Conservation (phyloP, 2,888 invertebrate genomes). For the Drosophila formosana region DNA sequence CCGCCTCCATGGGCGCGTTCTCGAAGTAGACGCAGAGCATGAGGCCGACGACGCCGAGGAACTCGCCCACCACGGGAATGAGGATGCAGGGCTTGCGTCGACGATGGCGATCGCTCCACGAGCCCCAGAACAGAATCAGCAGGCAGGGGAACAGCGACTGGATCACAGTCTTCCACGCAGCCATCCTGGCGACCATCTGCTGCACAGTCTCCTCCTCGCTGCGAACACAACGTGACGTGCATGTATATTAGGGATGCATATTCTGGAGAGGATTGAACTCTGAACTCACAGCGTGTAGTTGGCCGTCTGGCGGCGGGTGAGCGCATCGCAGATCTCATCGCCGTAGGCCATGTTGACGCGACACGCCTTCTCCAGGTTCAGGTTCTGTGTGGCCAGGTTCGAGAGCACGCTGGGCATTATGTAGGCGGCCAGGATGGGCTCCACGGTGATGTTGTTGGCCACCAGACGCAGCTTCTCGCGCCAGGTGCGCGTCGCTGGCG, state of each 20-base stretch:
- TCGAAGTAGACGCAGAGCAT: slow-evolving; percentile 93
- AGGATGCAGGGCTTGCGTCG: slow-evolving; percentile 90
- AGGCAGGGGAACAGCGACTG: slow-evolving; percentile 93
- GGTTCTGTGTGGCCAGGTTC: slow-evolving; percentile 92
- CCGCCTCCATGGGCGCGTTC: slow-evolving; percentile 92
- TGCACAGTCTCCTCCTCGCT: slow-evolving; percentile 89
- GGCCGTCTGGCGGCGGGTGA: slow-evolving; percentile 90
- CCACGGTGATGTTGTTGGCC: slow-evolving; percentile 88
- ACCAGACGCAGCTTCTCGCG: slow-evolving; percentile 85
- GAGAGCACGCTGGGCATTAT: slow-evolving; percentile 89
- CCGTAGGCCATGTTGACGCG: slow-evolving; percentile 91
- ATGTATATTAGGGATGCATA: too few species aligned
- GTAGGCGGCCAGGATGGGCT: slow-evolving; percentile 88
- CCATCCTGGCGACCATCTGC: slow-evolving; percentile 91
- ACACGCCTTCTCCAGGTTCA: slow-evolving; percentile 94
- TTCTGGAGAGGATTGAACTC: not conserved
- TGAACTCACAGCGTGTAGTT: slow-evolving; percentile 85
- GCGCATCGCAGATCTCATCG: slow-evolving; percentile 90
- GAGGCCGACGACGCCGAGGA: slow-evolving; percentile 91
- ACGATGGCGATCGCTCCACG: slow-evolving; percentile 88
- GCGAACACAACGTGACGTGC: too few species aligned
- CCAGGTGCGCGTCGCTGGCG: slow-evolving; percentile 64
- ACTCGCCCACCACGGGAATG: slow-evolving; percentile 92
- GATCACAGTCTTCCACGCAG: slow-evolving; percentile 94
- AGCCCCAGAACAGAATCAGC: slow-evolving; percentile 92